Conservation (phyloP, 2,113 vertebrate species). For the Mustela nigripes region DNA sequence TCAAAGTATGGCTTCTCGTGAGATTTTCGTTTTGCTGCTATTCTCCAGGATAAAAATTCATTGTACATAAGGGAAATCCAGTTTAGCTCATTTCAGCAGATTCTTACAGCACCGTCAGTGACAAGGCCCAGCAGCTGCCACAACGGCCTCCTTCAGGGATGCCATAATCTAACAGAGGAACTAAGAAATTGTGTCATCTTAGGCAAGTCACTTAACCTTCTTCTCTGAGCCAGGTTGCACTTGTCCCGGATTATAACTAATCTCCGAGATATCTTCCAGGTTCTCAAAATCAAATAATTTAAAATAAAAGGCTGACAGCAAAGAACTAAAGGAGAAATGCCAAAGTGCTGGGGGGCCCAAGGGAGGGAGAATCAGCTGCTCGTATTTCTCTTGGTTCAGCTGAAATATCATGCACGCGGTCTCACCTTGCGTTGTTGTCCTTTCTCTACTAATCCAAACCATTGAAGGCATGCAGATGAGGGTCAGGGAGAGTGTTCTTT, state of each 20-base stretch:
- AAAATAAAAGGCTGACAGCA: neutral
- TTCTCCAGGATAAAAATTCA: neutral
- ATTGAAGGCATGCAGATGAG: neutral
- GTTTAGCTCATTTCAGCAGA: neutral
- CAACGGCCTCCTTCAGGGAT: neutral
- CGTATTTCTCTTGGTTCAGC: neutral
- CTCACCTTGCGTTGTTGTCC: neutral
- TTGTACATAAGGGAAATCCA: neutral
- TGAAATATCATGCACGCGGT: neutral
- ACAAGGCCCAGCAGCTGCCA: neutral
- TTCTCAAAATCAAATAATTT: neutral
- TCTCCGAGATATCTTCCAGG: neutral
- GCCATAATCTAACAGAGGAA: neutral
- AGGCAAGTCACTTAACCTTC: neutral
- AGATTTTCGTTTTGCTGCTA: neutral
- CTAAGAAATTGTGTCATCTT: neutral
- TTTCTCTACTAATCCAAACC: neutral
- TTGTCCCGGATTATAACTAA: neutral
- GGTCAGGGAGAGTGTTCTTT: neutral
- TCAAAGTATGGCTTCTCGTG: conserved; percentile 4
- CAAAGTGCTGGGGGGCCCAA: neutral
- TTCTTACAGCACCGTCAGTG: neutral
- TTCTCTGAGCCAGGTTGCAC: neutral
- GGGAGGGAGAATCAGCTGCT: neutral
- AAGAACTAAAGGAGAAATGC: neutral